Percentiles rank a stretch among this genome's conserved stretches.
phyloP scores from a whole-genome alignment of 2,113 vertebrate species.

The Apteryx mantelli region DNA sequence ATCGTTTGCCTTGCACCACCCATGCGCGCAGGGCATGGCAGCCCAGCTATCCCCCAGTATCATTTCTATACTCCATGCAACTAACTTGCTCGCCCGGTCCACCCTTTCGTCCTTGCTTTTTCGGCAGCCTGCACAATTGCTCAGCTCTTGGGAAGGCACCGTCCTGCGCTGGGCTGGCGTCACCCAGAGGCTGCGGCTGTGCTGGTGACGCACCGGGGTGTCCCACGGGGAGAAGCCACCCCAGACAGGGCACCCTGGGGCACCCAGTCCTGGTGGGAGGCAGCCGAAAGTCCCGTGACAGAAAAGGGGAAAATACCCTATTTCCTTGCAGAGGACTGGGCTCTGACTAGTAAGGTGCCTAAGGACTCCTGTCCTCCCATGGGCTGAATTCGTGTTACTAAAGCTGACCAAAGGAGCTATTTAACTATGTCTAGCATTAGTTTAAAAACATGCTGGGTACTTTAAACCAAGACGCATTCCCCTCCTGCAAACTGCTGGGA shows the following conservation, averaged over 20 bases:
- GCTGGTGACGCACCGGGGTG: no score
- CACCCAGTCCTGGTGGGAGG: no score
- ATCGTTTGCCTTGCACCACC: rapidly evolving
- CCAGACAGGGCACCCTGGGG: no score
- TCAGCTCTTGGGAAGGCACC: neutral
- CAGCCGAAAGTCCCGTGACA: rapidly evolving
- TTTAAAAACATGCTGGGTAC: neutral
- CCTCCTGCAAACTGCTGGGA: neutral
- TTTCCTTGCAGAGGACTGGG: neutral
- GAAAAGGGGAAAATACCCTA: neutral
- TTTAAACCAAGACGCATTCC: neutral
- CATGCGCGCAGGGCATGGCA: no score
- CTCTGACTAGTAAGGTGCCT: neutral
- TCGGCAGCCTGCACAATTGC: no score
- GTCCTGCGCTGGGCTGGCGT: neutral
- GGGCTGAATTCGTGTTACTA: rapidly evolving
- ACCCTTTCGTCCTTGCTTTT: no score
- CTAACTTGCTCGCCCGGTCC: no score
- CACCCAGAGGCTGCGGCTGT: no score
- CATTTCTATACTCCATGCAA: neutral
- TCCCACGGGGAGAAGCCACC: no score
- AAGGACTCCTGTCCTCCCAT: neutral
- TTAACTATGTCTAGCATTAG: neutral
- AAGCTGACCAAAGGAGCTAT: neutral
- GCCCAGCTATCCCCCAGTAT: no score